These are phyloP conservation scores for Cyprinodon variegatus DNA, from an alignment of 2,113 vertebrate genomes.

Conservation along the genomic window DNA sequence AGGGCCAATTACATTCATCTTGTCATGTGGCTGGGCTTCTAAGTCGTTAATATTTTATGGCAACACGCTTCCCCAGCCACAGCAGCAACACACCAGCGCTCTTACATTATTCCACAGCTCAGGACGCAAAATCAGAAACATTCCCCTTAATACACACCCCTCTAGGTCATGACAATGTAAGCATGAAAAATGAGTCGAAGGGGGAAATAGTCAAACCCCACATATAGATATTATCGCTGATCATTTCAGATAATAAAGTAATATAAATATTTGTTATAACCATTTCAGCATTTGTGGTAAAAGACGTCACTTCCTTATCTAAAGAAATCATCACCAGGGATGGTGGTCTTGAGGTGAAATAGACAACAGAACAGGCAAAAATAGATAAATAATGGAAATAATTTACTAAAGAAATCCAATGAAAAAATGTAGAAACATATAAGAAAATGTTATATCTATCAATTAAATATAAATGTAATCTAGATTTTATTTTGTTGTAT, in stretches of 20 bases:
- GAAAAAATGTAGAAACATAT: background rate
- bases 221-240: conserved; percentile 53
- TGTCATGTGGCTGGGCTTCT: conserved; percentile 79
- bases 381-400: background rate
- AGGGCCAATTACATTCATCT: conserved; percentile 85
- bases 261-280: conserved; percentile 4
- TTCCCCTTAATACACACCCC: conserved; percentile 64
- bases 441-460: background rate
- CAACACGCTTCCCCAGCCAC: conserved; percentile 74
- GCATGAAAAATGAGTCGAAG: conserved; percentile 63
- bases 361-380: background rate
- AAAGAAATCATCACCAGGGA: background rate
- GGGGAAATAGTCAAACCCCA: conserved; percentile 39
- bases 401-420: background rate
- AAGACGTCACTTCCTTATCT: background rate
- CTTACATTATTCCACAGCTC: conserved; percentile 76
- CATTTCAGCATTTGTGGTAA: background rate
- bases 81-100: conserved; percentile 73
- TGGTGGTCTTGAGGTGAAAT: background rate
- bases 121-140: conserved; percentile 67
- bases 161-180: conserved; percentile 72
- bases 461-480: background rate
- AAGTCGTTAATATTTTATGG: conserved; percentile 84
- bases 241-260: conserved; percentile 39
- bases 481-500: too few species aligned